Evolutionary conservation across 2,797 vertebrate genomes (phyloP), one percentile per base, ranked within the genome.

Genomic region (Discoglossus pictus): DNA sequence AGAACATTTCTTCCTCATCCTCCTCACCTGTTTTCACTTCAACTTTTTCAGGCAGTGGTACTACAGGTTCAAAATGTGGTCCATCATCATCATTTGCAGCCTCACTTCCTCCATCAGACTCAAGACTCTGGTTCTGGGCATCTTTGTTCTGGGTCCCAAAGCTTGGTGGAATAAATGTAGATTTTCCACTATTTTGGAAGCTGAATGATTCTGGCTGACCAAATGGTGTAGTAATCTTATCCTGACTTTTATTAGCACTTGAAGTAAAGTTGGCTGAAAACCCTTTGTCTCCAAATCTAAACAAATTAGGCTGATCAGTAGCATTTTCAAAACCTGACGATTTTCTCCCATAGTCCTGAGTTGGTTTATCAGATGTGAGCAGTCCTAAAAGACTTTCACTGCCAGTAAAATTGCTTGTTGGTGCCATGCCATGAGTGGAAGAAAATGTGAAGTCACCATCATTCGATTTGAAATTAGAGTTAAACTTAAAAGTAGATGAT

Each of bases 1-100:
- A 99, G 74, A 96, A 99, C 76, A 98, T 91, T 75, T 97, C 94
- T 75, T 98, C 95, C 72, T 99, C 97, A 54, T 99, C 97, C 82
- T 99, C 97, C 50, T 99, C 97, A 8, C 97, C 97, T 0, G 97
- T 99, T 87, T 96, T 99, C 6, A 98, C 93, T 82, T 98, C 96
- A 54, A 99, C 90, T 78, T 99, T 99, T 75, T 98, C 95, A 66
- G 97, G 97, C 38, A 98, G 92, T 12, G 95, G 96, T 8, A 99
- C 95, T 27, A 99, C 97, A 20, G 97, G 97, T 73, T 99, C 97
- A 88, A 99, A 99, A 76, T 99, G 97, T 74, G 97, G 97, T 4
- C 96, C 97, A 60, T 99, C 96, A 48, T 99, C 97, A 16, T 98
- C 96, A 58, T 76, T 85, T 65, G 82, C 90, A 40, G 90, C 93